Conservation (phyloP, 2,797 vertebrate genomes). For the Trachops cirrhosus region DNA sequence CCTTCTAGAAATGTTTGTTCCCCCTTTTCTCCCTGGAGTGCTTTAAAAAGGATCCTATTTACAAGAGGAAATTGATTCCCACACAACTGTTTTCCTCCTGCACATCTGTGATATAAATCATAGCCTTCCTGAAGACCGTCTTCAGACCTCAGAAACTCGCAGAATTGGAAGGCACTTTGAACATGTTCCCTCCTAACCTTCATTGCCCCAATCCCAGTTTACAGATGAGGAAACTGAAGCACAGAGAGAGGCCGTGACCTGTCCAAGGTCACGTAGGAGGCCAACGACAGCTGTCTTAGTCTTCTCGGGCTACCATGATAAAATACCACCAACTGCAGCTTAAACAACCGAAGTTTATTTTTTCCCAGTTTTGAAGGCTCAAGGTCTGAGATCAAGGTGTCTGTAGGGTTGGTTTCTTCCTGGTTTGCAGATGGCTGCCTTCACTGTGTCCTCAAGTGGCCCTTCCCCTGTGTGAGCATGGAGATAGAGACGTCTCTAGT, state of each 20-base stretch:
- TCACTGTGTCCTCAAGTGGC: not conserved
- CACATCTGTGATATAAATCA: not conserved
- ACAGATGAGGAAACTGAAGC: not conserved
- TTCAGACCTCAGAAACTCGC: not conserved
- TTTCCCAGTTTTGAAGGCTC: not conserved
- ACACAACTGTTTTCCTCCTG: not conserved
- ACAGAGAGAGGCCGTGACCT: not conserved
- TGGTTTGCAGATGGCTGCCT: not conserved
- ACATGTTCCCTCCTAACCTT: too few species aligned
- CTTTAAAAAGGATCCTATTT: not conserved
- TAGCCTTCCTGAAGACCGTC: not conserved
- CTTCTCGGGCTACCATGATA: not conserved
- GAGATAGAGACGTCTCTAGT: too few species aligned
- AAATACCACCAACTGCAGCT: not conserved
- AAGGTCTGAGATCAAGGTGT: not conserved
- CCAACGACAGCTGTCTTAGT: rapidly evolving
- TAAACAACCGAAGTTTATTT: not conserved
- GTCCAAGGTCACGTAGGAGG: not conserved
- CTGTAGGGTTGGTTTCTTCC: not conserved
- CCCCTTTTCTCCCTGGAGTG: not conserved
- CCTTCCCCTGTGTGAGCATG: not conserved
- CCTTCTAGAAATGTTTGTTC: not conserved
- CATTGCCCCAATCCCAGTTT: not conserved
- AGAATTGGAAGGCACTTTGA: not conserved
- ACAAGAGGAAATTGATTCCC: not conserved